A percentile compares a stretch with the other conserved stretches of the same genome.
Evolutionary conservation across 2,888 invertebrate species (phyloP).

Genomic region (Hemistola chrysoprasaria): DNA sequence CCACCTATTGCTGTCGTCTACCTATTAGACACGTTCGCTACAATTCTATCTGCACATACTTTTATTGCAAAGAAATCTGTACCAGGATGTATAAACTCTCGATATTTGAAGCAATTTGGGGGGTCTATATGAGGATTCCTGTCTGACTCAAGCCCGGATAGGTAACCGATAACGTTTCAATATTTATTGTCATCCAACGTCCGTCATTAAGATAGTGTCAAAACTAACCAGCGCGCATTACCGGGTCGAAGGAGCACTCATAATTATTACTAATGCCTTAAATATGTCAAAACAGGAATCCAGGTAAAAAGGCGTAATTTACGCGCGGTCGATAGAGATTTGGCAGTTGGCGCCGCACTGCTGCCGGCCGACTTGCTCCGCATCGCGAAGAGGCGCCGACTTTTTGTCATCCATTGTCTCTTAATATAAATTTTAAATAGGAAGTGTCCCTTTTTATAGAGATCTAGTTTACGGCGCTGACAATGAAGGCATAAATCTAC

Average conservation of each 20-base stretch:
- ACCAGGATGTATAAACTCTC: slow-evolving; percentile 27
- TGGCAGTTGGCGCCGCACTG: slow-evolving; percentile 79
- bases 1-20: slow-evolving; percentile 49
- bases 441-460: slow-evolving; percentile 81
- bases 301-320: slow-evolving; percentile 83
- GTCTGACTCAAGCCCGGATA: slow-evolving; percentile 66
- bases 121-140: slow-evolving; percentile 69
- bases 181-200: slow-evolving; percentile 80
- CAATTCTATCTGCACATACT: slow-evolving; percentile 25
- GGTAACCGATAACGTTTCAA: slow-evolving; percentile 75
- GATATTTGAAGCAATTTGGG: slow-evolving; percentile 53
- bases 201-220: slow-evolving; percentile 82
- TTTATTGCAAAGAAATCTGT: slow-evolving; percentile 28
- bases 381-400: slow-evolving; percentile 74
- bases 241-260: slow-evolving; percentile 71
- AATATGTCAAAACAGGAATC: slow-evolving; percentile 83
- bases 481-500: slow-evolving; percentile 81
- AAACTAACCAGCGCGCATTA: slow-evolving; percentile 72
- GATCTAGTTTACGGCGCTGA: slow-evolving; percentile 81
- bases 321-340: slow-evolving; percentile 81
- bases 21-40: slow-evolving; percentile 30
- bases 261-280: slow-evolving; percentile 83
- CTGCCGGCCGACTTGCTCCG: slow-evolving; percentile 41
- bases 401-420: slow-evolving; percentile 82
- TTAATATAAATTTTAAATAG: slow-evolving; percentile 81